These are phyloP conservation scores for Peromyscus maniculatus DNA, from an alignment of 2,113 vertebrate genomes.

Conservation along the genomic window DNA sequence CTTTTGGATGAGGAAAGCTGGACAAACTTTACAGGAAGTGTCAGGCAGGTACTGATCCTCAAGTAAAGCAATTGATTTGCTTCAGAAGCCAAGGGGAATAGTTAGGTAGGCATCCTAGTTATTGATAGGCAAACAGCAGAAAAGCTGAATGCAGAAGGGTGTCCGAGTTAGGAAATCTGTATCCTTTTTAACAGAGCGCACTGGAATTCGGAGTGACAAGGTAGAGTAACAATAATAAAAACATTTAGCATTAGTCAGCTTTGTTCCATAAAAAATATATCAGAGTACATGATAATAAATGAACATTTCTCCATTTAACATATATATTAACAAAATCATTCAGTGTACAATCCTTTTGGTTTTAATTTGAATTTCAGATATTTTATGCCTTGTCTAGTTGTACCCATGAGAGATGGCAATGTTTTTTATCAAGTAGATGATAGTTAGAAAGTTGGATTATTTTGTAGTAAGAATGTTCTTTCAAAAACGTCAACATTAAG, in stretches of 20 bases:
- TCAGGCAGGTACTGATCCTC: neutral
- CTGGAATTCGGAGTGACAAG: neutral
- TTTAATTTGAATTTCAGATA: conserved; percentile 33
- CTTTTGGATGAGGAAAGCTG: neutral
- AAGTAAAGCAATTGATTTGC: neutral
- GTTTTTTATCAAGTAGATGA: neutral
- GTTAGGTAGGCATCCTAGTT: neutral
- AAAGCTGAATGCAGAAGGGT: neutral
- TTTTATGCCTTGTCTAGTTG: conserved; percentile 23
- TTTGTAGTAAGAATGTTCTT: neutral
- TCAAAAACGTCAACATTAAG: neutral
- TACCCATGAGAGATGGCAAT: neutral
- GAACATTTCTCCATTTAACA: neutral
- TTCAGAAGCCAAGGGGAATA: neutral
- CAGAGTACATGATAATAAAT: neutral
- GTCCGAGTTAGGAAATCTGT: neutral
- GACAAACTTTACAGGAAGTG: neutral
- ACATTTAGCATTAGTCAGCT: neutral
- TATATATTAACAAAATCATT: neutral
- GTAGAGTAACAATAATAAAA: neutral
- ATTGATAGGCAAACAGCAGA: neutral
- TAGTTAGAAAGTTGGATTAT: neutral
- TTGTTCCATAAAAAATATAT: neutral
- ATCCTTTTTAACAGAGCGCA: neutral
- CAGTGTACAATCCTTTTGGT: neutral